A percentile compares a stretch with the other conserved stretches of the same genome.
Evolutionary conservation across 2,888 invertebrate species (phyloP).

Genomic region (Drosophila multiciliata): DNA sequence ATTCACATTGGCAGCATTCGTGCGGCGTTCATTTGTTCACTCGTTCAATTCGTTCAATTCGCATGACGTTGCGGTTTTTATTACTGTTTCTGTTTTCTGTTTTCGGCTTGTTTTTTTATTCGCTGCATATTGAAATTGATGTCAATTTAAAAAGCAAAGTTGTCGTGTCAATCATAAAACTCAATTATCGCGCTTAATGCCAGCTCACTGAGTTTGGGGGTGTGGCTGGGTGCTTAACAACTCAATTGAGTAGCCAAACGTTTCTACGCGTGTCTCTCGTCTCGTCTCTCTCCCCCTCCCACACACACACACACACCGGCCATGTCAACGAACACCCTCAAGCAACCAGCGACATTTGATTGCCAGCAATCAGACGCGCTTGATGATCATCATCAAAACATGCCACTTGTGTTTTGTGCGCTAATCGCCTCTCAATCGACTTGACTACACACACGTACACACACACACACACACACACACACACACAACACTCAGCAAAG

Average conservation of each 20-base stretch:
- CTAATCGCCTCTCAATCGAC: slow-evolving; percentile 76
- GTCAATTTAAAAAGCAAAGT: slow-evolving; percentile 82
- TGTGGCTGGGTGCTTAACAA: slow-evolving; percentile 58
- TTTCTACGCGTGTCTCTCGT: slow-evolving; percentile 69
- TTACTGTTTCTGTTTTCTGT: slow-evolving; percentile 18
- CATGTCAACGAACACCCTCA: not conserved
- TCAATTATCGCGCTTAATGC: slow-evolving; percentile 69
- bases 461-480: slow-evolving; percentile 11
- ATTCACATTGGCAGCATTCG: slow-evolving; percentile 41
- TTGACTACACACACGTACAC: slow-evolving; percentile 46
- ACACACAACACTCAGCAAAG: slow-evolving; percentile 14
- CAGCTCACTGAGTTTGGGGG: slow-evolving; percentile 21
- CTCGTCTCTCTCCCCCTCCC: no score
- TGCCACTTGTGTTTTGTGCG: slow-evolving; percentile 77
- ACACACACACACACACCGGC: no score
- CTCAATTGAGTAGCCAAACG: slow-evolving; percentile 74
- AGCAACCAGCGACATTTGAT: slow-evolving; percentile 68
- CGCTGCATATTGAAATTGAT: slow-evolving; percentile 83
- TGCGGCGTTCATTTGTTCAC: slow-evolving; percentile 33
- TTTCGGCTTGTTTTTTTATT: slow-evolving; percentile 40
- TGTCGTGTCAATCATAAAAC: slow-evolving; percentile 81
- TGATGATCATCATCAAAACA: slow-evolving; percentile 78
- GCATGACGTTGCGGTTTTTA: slow-evolving; percentile 37
- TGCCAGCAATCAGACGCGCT: slow-evolving; percentile 72
- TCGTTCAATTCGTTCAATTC: slow-evolving; percentile 43